A percentile compares a stretch with the other conserved stretches of the same genome.
Conservation (phyloP, 2,113 vertebrate genomes). For the Sclerurus mexicanus region DNA sequence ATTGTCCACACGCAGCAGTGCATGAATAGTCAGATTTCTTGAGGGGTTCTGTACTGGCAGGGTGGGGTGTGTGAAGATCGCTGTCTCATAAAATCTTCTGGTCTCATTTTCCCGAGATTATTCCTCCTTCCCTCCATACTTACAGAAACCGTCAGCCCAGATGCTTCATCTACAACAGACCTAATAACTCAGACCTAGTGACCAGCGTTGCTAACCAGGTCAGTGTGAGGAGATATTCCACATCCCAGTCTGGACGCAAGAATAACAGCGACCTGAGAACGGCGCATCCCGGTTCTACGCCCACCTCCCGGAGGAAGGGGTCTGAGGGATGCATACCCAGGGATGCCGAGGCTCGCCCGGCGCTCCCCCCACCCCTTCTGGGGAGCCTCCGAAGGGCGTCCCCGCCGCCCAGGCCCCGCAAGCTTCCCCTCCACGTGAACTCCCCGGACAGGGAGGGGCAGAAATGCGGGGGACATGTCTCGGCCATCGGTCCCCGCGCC, state of each 20-base stretch:
- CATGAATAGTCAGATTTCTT: background rate
- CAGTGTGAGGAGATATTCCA: background rate
- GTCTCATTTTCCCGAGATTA: background rate
- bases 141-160: background rate
- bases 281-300: background rate
- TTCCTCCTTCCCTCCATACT: background rate
- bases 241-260: background rate
- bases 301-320: background rate
- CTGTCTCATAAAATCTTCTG: background rate
- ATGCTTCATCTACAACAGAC: background rate
- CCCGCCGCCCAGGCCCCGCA: background rate
- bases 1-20: background rate
- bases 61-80: background rate
- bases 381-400: background rate
- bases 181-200: background rate
- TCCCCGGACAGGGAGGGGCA: background rate
- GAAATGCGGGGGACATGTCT: background rate
- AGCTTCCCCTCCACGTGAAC: background rate
- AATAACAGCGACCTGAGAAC: accelerated
- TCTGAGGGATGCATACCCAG: accelerated
- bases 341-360: background rate
- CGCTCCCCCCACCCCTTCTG: accelerated
- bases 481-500: accelerated
- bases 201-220: background rate
- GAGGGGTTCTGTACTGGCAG: accelerated